Conservation (phyloP, 2,888 invertebrate species). For the Sminthurides aquaticus region DNA sequence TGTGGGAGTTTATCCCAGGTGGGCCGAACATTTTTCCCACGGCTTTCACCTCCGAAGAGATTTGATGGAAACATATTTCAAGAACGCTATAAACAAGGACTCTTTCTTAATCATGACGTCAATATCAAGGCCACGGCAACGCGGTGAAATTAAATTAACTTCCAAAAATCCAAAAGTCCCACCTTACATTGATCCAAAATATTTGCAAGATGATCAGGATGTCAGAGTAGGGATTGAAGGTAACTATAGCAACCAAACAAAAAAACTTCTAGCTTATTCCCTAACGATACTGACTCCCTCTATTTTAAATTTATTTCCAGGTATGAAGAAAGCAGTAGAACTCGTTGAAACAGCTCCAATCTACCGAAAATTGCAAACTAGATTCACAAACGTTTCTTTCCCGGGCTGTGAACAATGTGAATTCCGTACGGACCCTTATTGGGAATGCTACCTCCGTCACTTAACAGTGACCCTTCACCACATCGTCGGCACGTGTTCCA, state of each 20-base stretch:
- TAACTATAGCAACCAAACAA: slow-evolving; percentile 1
- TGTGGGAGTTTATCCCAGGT: slow-evolving; percentile 25
- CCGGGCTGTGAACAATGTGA: slow-evolving; percentile 33
- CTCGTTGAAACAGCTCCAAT: slow-evolving; percentile 34
- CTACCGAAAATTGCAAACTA: slow-evolving; percentile 25
- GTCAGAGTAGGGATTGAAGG: slow-evolving; percentile 34
- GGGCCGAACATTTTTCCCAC: slow-evolving; percentile 31
- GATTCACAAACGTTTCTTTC: slow-evolving; percentile 18
- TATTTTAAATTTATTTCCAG: too few relatives aligned
- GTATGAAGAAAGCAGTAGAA: background rate
- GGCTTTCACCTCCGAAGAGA: slow-evolving; percentile 30
- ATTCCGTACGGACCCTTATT: slow-evolving; percentile 34
- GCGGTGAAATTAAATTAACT: slow-evolving; percentile 29
- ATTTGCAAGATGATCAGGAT: slow-evolving; percentile 34
- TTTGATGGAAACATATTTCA: slow-evolving; percentile 30
- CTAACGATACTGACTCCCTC: too few relatives aligned
- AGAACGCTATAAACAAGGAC: slow-evolving; percentile 31
- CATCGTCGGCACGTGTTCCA: slow-evolving; percentile 31
- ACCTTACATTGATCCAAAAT: slow-evolving; percentile 39
- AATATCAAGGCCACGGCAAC: slow-evolving; percentile 28
- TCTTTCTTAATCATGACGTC: slow-evolving; percentile 38
- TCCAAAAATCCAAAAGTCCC: slow-evolving; percentile 26
- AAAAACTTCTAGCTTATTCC: background rate
- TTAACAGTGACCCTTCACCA: slow-evolving; percentile 35
- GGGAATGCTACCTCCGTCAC: slow-evolving; percentile 32